Percentiles rank a stretch among this genome's conserved stretches.
Evolutionary conservation across 2,113 vertebrate genomes (phyloP).

Genomic region (Rattus norvegicus): GRCr8 NC_086028.1:16136001-16136500

Average conservation of each 20-base stretch:
- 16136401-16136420: neutral
- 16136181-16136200: neutral
- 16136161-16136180: neutral
- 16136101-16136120: neutral
- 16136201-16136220: neutral
- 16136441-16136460: neutral
- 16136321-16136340: neutral
- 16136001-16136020: neutral
- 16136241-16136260: neutral
- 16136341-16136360: neutral
- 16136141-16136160: neutral
- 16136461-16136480: neutral
- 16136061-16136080: neutral
- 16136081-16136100: neutral
- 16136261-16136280: neutral
- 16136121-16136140: neutral
- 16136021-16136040: neutral
- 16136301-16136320: neutral
- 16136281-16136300: neutral
- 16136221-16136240: neutral
- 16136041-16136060: neutral
- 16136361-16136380: too few species aligned
- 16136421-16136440: neutral
- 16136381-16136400: too few species aligned
- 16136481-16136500: too few species aligned